These are phyloP conservation scores for Beroe ovata DNA, from an alignment of 37 sponge, comb jelly and placozoan species.

Conservation along the genomic window DNA sequence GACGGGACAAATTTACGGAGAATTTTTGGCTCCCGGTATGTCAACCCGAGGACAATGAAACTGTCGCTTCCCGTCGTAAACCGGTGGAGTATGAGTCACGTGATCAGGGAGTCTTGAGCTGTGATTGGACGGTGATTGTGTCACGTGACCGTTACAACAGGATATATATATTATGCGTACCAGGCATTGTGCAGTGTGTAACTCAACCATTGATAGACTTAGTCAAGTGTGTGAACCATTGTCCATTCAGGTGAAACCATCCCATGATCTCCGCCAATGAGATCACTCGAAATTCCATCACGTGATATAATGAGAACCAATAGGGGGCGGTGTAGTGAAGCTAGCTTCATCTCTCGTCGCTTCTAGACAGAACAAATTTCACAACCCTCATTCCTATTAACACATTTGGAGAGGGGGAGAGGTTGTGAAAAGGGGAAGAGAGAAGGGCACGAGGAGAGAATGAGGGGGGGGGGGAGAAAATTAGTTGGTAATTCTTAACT, in stretches of 20 bases:
- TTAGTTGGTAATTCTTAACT: no score
- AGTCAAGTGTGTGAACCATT: not conserved
- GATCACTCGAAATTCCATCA: not conserved
- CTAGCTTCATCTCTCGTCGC: no score
- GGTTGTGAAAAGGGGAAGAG: not conserved
- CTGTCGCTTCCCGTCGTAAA: not conserved
- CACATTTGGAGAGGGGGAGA: constrained; percentile 24
- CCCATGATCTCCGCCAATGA: not conserved
- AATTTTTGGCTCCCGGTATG: not conserved
- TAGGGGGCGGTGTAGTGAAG: no score
- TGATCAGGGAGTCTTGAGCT: not conserved
- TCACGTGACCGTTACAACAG: not conserved
- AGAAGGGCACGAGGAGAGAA: no score
- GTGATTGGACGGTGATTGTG: not conserved
- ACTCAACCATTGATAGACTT: not conserved
- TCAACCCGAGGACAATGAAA: not conserved
- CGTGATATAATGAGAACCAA: no score
- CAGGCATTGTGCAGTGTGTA: no score
- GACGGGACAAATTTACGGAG: not conserved
- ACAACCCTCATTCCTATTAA: constrained; percentile 53
- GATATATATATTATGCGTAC: no score
- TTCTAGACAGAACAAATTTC: no score
- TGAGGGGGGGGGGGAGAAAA: no score
- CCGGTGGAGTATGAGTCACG: not conserved
- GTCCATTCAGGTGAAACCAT: no score